Evolutionary conservation across 2,888 invertebrate genomes (phyloP).

Genomic region (Calliopum simillimum): DNA sequence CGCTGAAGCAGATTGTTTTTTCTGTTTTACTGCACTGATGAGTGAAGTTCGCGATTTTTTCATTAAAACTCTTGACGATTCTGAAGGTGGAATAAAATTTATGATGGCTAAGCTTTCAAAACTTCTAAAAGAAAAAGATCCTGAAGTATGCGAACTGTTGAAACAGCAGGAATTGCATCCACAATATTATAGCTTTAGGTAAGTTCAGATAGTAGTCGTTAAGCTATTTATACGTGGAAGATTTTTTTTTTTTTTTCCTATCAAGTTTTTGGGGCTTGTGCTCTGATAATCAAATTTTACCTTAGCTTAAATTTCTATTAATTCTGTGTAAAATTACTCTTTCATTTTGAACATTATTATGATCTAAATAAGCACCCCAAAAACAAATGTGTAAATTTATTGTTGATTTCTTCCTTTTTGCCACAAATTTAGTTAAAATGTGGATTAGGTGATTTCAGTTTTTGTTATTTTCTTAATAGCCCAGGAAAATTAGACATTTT

Average conservation of each 20-base stretch:
- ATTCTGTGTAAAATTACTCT: too few species aligned
- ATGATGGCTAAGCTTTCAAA: constrained; percentile 88
- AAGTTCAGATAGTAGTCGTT: constrained; percentile 39
- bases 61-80: constrained; percentile 94
- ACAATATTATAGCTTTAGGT: constrained; percentile 96
- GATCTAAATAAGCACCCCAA: too few species aligned
- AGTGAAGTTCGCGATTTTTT: constrained; percentile 97
- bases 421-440: too few species aligned
- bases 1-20: constrained; percentile 98
- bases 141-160: constrained; percentile 80
- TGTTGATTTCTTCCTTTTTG: too few species aligned
- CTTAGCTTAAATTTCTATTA: too few species aligned
- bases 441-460: too few species aligned
- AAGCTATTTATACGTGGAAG: not conserved
- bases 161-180: constrained; percentile 89
- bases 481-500: too few species aligned
- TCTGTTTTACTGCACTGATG: constrained; percentile 98
- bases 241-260: not conserved
- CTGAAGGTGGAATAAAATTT: constrained; percentile 89
- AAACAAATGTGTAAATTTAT: too few species aligned
- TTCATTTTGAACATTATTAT: too few species aligned
- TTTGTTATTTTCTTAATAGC: too few species aligned
- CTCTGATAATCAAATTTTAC: too few species aligned
- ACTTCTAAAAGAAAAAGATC: constrained; percentile 82
- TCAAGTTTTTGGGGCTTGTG: not conserved